Base-by-base conservation (phyloP, 2,113 vertebrate genomes). In the Lichenostomus cassidix region DNA sequence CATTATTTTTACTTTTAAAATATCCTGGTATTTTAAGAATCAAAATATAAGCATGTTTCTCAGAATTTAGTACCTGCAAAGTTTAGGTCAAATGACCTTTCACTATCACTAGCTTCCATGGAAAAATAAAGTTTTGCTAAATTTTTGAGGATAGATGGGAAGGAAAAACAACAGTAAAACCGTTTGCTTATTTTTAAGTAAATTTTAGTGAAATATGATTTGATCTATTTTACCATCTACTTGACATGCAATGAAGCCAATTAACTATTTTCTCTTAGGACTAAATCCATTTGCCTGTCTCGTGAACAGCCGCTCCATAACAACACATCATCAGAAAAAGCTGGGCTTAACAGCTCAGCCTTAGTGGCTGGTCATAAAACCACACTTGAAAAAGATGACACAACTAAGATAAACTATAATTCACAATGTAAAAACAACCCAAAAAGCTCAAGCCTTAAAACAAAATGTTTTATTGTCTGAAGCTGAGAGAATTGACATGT, bases 11-110 rank as follows among this genome's bases (percentile, higher is more conserved):
- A 53, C 49, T 69, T 95, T 67, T 22, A 87, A 92, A 91, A 68
- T 83, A 75, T 42, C 29, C 22, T 50, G 15, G 31, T 94, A 63
- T 83, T 92, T 93, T 88, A 74, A 82, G 35, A 84, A 73, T 52
- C 31, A 91, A 86, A 94, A 58, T 25, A 41, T 12, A 64, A 73
- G 2, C 0, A 0, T 22, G 4, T 8, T 12, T 70, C 39, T 95
- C 37, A 49, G n/a, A 73, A 69, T 41, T 81, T 22, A 35, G 14
- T n/a, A 29, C 11, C 19, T 24, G 7, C 5, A 74, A 22, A 16
- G 14, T 62, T 87, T 82, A 47, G 24, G 23, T 76, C n/a, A 73
- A 90, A 82, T 65, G 15, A 59, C n/a, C 52, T 80, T 71, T 84
- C 37, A n/a, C 5, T 47, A 12, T 17, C 7, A 62, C 8, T 65